Evolutionary conservation across 2,797 vertebrate genomes (phyloP), one percentile per base, ranked within the genome.

Genomic region (Atherinosoma microstoma): DNA sequence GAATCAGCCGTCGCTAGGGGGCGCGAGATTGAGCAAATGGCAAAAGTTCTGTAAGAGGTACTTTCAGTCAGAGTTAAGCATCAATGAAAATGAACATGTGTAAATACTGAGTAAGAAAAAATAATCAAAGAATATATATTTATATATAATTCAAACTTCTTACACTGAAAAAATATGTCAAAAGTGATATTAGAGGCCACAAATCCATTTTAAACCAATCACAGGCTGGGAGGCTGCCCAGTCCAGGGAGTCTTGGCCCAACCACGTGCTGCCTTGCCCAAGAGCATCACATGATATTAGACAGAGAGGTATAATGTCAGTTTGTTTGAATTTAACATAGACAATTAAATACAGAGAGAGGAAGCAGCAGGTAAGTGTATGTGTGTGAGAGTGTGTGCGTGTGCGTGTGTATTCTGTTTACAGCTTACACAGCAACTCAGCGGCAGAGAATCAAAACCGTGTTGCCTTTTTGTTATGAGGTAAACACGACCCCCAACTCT

Each of bases 401-500:
- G n/a, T n/a, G n/a, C n/a, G 64, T 72, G 81, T 32, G 71, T 38
- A 71, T 79, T 4, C 83, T 92, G 88, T 92, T 92, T 87, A 92
- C 89, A 90, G 88, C 91, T 88, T 89, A 88, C 82, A 92, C 88
- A 91, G 79, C 75, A 83, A 78, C 72, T 66, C 78, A 61, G 78
- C 88, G 89, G 90, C 83, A 83, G 78, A 76, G 85, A 86, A 84
- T 89, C 75, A 85, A 87, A 86, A 87, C 56, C 84, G 66, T 76
- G 78, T 82, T 88, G 83, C 83, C 11, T 85, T 88, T 73, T 73
- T 93, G 91, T 94, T 94, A 70, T 92, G 90, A 84, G 75, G 89
- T 92, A 93, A 94, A 94, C 90, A 93, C 74, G 81, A 87, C 85
- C 80, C 79, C 69, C 78, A 86, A 76, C 88, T 88, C 83, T 34